These are phyloP conservation scores for Zaprionus lineosus DNA, from an alignment of 2,888 invertebrate genomes.

Conservation along the genomic window DNA sequence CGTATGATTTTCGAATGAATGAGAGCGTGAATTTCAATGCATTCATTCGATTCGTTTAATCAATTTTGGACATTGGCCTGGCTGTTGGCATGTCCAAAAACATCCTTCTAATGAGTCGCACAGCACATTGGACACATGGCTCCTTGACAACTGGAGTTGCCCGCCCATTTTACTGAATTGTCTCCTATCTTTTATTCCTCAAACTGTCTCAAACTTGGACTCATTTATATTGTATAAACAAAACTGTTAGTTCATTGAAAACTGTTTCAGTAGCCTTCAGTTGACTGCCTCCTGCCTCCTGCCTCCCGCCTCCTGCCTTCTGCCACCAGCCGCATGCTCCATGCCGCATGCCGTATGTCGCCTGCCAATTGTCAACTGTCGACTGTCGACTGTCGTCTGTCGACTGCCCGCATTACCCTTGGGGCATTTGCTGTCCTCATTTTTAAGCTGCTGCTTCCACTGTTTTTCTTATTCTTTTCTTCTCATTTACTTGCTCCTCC, in stretches of 20 bases:
- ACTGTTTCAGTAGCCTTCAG: conserved; percentile 39
- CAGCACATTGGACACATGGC: neutral
- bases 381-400: no score
- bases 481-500: no score
- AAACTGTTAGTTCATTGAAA: conserved; percentile 53
- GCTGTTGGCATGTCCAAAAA: conserved; percentile 33
- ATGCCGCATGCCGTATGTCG: no score
- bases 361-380: no score
- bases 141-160: conserved; percentile 51
- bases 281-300: neutral
- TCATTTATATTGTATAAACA: conserved; percentile 75
- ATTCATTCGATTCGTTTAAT: conserved; percentile 12
- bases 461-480: neutral
- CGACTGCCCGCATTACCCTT: no score
- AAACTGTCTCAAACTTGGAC: conserved; percentile 48
- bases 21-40: conserved; percentile 4
- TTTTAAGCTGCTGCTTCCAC: conserved; percentile 3
- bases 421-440: neutral
- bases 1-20: no score
- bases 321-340: no score
- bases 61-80: conserved; percentile 29
- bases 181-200: conserved; percentile 22
- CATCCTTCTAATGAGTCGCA: no score
- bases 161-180: conserved; percentile 6
- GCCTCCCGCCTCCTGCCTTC: neutral